phyloP scores from a whole-genome alignment of 2,797 vertebrate species.

The Notolabrus celidotus region DNA sequence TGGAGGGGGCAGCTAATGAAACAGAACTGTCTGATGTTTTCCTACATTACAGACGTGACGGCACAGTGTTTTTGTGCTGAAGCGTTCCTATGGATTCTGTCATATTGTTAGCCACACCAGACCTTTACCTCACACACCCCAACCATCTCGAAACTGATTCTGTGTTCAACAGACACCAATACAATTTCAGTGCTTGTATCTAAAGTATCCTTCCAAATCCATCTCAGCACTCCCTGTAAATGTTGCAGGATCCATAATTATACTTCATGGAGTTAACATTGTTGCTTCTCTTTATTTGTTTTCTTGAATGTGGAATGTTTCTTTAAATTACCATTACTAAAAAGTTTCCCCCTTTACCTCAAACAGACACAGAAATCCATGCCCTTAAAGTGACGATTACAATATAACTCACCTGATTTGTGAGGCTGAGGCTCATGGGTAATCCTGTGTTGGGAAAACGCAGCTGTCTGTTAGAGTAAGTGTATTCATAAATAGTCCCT shows the following conservation, averaged over 20 bases:
- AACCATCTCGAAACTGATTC: background rate
- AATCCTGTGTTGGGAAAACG: conserved; percentile 39
- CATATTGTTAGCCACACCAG: conserved; percentile 15
- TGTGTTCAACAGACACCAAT: background rate
- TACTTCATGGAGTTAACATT: conserved; percentile 19
- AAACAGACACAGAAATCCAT: conserved; percentile 21
- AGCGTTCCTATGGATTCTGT: conserved; percentile 16
- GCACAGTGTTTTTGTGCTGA: conserved; percentile 15
- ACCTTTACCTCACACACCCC: conserved; percentile 30
- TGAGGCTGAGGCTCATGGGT: conserved; percentile 57
- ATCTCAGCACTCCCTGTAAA: conserved; percentile 7
- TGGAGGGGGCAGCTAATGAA: conserved; percentile 78
- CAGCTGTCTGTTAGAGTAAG: conserved; percentile 70
- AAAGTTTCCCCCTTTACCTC: conserved; percentile 5
- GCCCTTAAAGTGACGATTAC: conserved; percentile 42
- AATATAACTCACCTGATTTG: conserved; percentile 27
- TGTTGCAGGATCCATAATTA: conserved; percentile 28
- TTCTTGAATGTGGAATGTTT: conserved; percentile 50
- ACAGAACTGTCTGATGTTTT: background rate
- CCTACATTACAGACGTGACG: conserved; percentile 17
- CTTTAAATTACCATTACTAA: conserved; percentile 22
- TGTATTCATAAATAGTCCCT: conserved; percentile 78
- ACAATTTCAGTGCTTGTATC: conserved; percentile 12
- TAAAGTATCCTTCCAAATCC: background rate
- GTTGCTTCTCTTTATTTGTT: conserved; percentile 42